Conservation (phyloP, 2,888 invertebrate species). For the Gnatocerus cornutus region DNA sequence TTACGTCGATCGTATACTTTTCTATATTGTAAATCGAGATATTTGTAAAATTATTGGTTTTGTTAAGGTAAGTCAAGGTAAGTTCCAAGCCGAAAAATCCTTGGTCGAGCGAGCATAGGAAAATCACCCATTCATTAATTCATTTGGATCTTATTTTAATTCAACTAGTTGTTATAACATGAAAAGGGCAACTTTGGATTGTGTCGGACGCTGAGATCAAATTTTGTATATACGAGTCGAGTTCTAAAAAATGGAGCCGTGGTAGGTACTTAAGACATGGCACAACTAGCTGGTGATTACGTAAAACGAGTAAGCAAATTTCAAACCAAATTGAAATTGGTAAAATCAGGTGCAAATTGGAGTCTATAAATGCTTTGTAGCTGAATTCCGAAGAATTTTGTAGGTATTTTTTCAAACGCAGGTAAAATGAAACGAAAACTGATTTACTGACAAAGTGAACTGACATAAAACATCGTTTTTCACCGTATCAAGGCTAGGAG, state of each 20-base stretch:
- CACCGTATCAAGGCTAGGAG: too few relatives aligned
- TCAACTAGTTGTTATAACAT: not conserved
- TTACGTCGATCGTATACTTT: slow-evolving; percentile 12
- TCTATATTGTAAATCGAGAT: not conserved
- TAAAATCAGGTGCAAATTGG: too few relatives aligned
- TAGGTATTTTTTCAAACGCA: not conserved
- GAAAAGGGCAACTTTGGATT: slow-evolving; percentile 21
- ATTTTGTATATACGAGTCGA: slow-evolving; percentile 12
- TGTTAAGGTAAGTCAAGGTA: slow-evolving; percentile 60
- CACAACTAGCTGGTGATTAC: not conserved
- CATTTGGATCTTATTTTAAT: not conserved
- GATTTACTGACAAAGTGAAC: too few relatives aligned
- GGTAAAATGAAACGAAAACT: not conserved
- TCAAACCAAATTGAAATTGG: too few relatives aligned
- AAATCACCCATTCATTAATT: not conserved
- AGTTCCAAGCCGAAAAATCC: slow-evolving; percentile 48
- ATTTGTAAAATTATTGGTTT: slow-evolving; percentile 57
- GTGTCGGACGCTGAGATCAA: not conserved
- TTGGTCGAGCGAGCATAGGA: not conserved
- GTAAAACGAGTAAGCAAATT: not conserved
- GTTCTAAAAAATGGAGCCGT: not conserved
- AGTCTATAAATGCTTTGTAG: too few relatives aligned
- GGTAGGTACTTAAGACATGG: not conserved
- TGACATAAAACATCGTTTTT: too few relatives aligned
- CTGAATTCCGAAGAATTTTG: too few relatives aligned